phyloP scores from a whole-genome alignment of 2,113 vertebrate species.

The Sphaerodactylus townsendi region DNA sequence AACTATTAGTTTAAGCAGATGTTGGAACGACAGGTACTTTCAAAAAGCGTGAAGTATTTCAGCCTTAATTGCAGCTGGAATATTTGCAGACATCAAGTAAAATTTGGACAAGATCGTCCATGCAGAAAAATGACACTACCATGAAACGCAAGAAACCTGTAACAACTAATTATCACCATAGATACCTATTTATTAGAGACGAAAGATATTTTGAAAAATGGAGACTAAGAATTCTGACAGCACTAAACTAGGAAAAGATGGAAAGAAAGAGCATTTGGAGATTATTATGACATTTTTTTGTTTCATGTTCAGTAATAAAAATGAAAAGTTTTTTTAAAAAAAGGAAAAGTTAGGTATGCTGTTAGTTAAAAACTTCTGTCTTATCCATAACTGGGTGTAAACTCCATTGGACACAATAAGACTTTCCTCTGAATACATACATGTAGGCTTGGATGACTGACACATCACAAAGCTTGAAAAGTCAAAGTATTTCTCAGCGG shows the following conservation, averaged over 20 bases:
- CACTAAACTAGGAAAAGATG: slow-evolving; percentile 21
- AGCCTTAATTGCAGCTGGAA: slow-evolving; percentile 20
- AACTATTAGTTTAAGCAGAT: neutral
- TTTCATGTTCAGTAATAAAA: neutral
- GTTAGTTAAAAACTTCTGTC: neutral
- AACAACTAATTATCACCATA: slow-evolving; percentile 17
- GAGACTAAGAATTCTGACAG: slow-evolving; percentile 34
- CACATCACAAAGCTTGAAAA: too few relatives aligned
- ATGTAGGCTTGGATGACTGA: too few relatives aligned
- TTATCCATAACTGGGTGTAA: neutral
- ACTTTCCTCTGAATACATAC: neutral
- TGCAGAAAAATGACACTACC: slow-evolving; percentile 18
- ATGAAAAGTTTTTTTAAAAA: neutral
- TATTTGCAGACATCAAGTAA: slow-evolving; percentile 21
- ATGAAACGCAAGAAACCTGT: slow-evolving; percentile 4
- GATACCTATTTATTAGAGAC: slow-evolving; percentile 39
- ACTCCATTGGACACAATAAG: too few relatives aligned
- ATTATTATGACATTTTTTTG: slow-evolving; percentile 35
- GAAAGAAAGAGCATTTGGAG: slow-evolving; percentile 44
- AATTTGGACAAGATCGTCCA: slow-evolving; percentile 3
- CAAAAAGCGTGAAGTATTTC: slow-evolving; percentile 15
- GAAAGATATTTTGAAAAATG: neutral
- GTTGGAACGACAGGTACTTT: neutral
- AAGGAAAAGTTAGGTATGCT: neutral
- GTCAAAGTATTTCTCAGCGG: too few relatives aligned